Conservation (phyloP, 2,113 vertebrate genomes). For the Xenopus tropicalis region UCB_Xtro_10.0 CM004449.2:100029501-100030000, state of each 20-base stretch:
- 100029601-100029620: constrained; percentile 23
- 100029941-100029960: not conserved
- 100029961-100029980: not conserved
- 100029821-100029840: constrained; percentile 39
- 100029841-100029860: constrained; percentile 24
- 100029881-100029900: constrained; percentile 11
- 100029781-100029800: constrained; percentile 25
- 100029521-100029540: not conserved
- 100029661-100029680: constrained; percentile 28
- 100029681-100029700: constrained; percentile 32
- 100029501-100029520: not conserved
- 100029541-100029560: not conserved
- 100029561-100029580: not conserved
- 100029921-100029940: not conserved
- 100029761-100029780: not conserved
- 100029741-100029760: not conserved
- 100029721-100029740: constrained; percentile 8
- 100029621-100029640: constrained; percentile 39
- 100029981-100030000: not conserved
- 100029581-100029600: not conserved
- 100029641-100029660: constrained; percentile 42
- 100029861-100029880: constrained; percentile 19
- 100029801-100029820: constrained; percentile 28
- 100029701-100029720: constrained; percentile 20
- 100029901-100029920: constrained; percentile 10